Conservation (phyloP, 1,140 invertebrate genomes). For the Zaprionus kolodkinae region DNA sequence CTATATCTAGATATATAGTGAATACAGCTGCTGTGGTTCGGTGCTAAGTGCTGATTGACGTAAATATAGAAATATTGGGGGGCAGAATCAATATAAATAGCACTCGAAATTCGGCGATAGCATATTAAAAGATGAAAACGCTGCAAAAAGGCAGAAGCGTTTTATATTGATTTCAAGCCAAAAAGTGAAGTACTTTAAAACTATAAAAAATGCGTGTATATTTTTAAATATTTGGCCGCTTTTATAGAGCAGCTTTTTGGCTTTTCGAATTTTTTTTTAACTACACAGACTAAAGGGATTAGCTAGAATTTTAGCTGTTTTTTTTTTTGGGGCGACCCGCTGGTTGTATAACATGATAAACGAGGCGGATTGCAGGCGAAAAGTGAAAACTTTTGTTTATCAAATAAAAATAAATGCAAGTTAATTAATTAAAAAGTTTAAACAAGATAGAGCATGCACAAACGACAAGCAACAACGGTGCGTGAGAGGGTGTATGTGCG, state of each 20-base stretch:
- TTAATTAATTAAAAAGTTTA: constrained; percentile 79
- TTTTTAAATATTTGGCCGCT: background rate
- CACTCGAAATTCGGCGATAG: background rate
- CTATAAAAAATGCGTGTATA: background rate
- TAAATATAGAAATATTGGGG: constrained; percentile 8
- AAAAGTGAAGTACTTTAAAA: background rate
- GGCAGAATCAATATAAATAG: constrained; percentile 1
- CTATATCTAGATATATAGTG: constrained; percentile 8
- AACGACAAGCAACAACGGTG: constrained; percentile 11
- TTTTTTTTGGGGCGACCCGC: background rate
- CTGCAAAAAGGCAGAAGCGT: background rate
- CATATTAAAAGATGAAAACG: background rate
- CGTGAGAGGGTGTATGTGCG: background rate
- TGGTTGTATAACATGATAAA: background rate
- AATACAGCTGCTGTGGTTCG: constrained; percentile 15
- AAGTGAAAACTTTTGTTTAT: constrained; percentile 74
- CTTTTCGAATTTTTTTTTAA: too few relatives aligned
- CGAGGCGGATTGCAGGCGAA: constrained; percentile 11
- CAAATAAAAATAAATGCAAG: constrained; percentile 79
- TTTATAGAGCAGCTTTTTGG: too few relatives aligned
- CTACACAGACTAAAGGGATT: background rate
- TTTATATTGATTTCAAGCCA: background rate
- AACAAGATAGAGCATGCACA: constrained; percentile 72
- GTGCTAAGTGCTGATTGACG: constrained; percentile 38
- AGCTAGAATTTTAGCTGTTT: background rate